phyloP scores from a whole-genome alignment of 2,113 vertebrate species.

The Heliornis fulica region DNA sequence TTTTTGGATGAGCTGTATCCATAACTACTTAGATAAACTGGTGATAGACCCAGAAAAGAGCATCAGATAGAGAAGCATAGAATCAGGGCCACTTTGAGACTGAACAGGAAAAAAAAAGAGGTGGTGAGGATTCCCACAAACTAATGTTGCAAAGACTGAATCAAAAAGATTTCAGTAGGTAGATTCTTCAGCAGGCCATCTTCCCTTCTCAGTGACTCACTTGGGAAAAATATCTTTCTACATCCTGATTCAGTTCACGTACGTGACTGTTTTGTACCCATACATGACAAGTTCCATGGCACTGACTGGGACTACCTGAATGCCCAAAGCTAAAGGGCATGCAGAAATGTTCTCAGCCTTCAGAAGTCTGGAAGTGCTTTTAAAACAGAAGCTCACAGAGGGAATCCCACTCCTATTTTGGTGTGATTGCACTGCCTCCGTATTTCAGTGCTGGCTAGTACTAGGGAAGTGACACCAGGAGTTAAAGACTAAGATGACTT shows the following conservation, averaged over 20 bases:
- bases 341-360: background rate
- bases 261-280: background rate
- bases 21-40: background rate
- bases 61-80: background rate
- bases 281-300: fast-evolving
- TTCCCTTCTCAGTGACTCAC: background rate
- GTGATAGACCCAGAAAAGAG: background rate
- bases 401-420: background rate
- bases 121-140: background rate
- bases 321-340: background rate
- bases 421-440: background rate
- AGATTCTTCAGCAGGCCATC: background rate
- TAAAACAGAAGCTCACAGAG: background rate
- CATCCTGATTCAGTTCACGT: background rate
- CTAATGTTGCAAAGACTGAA: background rate
- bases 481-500: background rate
- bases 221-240: background rate
- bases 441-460: background rate
- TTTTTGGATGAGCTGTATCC: background rate
- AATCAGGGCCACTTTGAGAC: background rate
- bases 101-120: background rate
- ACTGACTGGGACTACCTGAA: background rate
- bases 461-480: background rate
- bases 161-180: background rate
- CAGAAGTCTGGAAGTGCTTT: background rate